These are phyloP conservation scores for Chrysina gloriosa DNA, from an alignment of 2,888 invertebrate genomes.

Conservation along the genomic window DNA sequence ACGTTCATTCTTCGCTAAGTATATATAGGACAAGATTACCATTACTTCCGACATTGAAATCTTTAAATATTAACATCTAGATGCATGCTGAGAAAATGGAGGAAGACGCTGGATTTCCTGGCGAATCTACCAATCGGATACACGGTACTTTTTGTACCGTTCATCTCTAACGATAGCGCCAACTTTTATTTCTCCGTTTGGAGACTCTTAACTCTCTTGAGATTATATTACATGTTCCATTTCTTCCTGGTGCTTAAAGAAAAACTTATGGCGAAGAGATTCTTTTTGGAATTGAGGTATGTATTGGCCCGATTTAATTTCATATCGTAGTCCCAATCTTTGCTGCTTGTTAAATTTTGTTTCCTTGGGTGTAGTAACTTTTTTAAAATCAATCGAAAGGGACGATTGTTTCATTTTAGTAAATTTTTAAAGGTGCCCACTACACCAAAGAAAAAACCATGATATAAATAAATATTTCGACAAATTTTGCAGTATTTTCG, in stretches of 20 bases:
- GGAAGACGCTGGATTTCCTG: conserved; percentile 65
- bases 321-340: neutral
- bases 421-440: too few relatives aligned
- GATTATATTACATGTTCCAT: conserved; percentile 66
- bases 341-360: too few relatives aligned
- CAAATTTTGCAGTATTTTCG: conserved; percentile 64
- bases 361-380: too few relatives aligned
- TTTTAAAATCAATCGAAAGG: too few relatives aligned
- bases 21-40: neutral
- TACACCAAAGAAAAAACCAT: too few relatives aligned
- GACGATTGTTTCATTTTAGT: too few relatives aligned
- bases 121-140: conserved; percentile 65
- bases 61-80: conserved; percentile 55
- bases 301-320: conserved; percentile 50
- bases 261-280: conserved; percentile 65
- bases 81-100: conserved; percentile 65
- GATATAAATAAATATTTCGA: too few relatives aligned
- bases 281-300: conserved; percentile 66
- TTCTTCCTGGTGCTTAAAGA: conserved; percentile 65
- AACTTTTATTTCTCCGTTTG: conserved; percentile 62
- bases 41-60: too few relatives aligned
- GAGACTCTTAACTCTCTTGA: conserved; percentile 64
- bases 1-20: conserved; percentile 6
- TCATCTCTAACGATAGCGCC: conserved; percentile 50
- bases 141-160: conserved; percentile 58